Evolutionary conservation across 2,888 invertebrate genomes (phyloP).

Genomic region (Petrolisthes cinctipes): DNA sequence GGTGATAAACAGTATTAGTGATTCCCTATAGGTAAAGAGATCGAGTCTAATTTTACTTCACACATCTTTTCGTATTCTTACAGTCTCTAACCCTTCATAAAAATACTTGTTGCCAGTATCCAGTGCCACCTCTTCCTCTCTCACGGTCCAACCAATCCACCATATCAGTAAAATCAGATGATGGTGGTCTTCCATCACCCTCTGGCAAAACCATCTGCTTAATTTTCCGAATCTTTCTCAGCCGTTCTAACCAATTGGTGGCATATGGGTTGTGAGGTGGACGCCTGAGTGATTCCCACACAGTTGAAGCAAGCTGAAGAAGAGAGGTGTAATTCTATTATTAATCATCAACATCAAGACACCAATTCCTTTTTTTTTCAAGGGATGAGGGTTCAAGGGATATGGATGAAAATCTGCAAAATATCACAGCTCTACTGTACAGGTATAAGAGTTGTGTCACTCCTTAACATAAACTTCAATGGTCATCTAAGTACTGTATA

Average conservation of each 20-base stretch:
- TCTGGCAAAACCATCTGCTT: not conserved
- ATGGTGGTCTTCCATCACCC: not conserved
- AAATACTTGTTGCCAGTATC: slow-evolving; percentile 27
- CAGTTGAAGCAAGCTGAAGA: slow-evolving; percentile 30
- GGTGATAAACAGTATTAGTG: too few relatives aligned
- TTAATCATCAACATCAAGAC: too few relatives aligned
- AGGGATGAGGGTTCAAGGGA: not conserved
- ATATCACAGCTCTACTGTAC: not conserved
- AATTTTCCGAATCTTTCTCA: slow-evolving; percentile 35
- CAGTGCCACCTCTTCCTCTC: slow-evolving; percentile 6
- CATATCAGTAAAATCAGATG: slow-evolving; percentile 27
- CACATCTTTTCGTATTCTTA: too few relatives aligned
- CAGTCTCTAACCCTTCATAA: too few relatives aligned
- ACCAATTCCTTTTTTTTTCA: not conserved
- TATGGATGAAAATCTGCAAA: not conserved
- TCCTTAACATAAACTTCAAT: too few relatives aligned
- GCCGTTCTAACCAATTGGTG: slow-evolving; percentile 43
- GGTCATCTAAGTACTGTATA: not conserved
- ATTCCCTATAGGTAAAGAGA: too few relatives aligned
- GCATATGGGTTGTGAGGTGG: slow-evolving; percentile 25
- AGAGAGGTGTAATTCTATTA: not conserved
- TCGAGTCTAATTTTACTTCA: too few relatives aligned
- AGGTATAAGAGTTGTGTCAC: too few relatives aligned
- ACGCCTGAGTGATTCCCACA: slow-evolving; percentile 27
- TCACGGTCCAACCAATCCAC: slow-evolving; percentile 13